Conservation (phyloP, 2,113 vertebrate genomes). For the Oreochromis niloticus region DNA sequence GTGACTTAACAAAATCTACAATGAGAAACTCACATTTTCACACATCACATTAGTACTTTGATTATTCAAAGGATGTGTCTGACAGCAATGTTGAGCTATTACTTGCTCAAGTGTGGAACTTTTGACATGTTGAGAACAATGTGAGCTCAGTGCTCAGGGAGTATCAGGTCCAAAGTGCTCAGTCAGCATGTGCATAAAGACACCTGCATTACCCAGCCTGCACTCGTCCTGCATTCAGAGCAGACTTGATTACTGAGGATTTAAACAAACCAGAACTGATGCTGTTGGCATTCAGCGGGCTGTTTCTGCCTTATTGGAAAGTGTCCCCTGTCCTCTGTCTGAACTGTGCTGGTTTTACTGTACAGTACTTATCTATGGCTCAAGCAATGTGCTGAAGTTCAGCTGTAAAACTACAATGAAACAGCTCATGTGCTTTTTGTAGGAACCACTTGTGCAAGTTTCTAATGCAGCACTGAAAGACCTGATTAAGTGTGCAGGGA, state of each 20-base stretch:
- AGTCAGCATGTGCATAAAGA: background rate
- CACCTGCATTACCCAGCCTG: background rate
- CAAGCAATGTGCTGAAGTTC: background rate
- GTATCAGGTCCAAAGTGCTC: background rate
- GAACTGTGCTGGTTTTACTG: background rate
- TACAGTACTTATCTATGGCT: background rate
- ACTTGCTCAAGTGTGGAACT: background rate
- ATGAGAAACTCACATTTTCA: background rate
- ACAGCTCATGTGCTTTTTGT: background rate
- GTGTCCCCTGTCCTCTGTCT: conserved; percentile 14
- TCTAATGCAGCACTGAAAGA: background rate
- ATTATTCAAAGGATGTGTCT: background rate
- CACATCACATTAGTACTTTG: background rate
- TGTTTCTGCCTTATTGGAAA: background rate
- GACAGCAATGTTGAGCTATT: background rate
- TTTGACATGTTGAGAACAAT: too few relatives aligned
- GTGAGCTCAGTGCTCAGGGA: too few relatives aligned
- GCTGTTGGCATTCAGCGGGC: background rate
- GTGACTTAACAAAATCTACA: background rate
- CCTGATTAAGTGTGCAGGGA: background rate
- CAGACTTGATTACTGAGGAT: background rate
- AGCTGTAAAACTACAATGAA: background rate
- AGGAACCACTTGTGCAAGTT: background rate
- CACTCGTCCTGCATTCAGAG: background rate
- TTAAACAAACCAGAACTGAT: background rate